A percentile compares a stretch with the other conserved stretches of the same genome.
phyloP scores from a whole-genome alignment of 2,797 vertebrate species.

The Hypotaenidia okinawae region DNA sequence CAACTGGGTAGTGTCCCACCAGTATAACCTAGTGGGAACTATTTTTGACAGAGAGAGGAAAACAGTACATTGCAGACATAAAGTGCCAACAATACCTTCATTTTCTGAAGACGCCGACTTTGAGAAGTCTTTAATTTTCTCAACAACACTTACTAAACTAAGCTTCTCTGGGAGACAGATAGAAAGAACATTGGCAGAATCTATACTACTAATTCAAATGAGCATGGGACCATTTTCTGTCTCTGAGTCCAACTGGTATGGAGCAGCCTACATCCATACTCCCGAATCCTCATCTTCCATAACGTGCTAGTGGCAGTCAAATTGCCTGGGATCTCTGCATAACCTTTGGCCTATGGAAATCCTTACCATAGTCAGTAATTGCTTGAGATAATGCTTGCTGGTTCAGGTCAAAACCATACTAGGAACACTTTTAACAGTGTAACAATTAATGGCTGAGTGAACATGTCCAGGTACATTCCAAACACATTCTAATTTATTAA shows the following conservation, averaged over 20 bases:
- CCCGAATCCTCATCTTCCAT: constrained; percentile 44
- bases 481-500: background rate
- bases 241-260: constrained; percentile 54
- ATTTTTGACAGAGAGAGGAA: background rate
- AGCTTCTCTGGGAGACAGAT: background rate
- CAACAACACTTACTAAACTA: constrained; percentile 37
- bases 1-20: background rate
- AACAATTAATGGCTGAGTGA: background rate
- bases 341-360: constrained; percentile 48
- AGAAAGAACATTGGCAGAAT: constrained; percentile 19
- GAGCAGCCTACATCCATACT: constrained; percentile 6
- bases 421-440: background rate
- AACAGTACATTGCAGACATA: background rate
- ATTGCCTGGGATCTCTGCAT: constrained; percentile 41
- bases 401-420: constrained; percentile 22
- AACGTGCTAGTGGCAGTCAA: constrained; percentile 42
- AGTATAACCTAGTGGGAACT: background rate
- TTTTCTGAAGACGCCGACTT: background rate
- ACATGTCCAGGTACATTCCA: background rate
- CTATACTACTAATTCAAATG: constrained; percentile 34
- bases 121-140: background rate
- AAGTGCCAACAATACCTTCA: background rate
- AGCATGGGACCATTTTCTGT: constrained; percentile 51
- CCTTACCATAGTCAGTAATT: constrained; percentile 36
- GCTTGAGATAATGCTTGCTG: background rate